Base-by-base conservation (phyloP, 2,797 vertebrate genomes). In the Mionectes olivaceus region DNA sequence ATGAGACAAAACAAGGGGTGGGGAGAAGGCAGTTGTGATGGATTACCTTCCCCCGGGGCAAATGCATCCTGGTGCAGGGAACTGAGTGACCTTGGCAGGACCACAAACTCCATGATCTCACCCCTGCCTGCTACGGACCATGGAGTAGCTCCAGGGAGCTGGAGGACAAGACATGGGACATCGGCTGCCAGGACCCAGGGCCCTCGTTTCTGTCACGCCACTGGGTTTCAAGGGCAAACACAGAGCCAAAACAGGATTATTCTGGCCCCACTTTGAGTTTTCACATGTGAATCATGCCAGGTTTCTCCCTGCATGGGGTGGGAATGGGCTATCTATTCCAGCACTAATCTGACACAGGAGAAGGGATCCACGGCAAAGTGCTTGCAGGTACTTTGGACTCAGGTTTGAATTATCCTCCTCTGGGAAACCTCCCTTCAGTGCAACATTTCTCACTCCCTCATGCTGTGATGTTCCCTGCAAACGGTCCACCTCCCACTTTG, bases 61-160 rank as follows among this genome's bases (percentile, higher is more conserved):
- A 73, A 55, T 3, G 12, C 41, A 70, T 60, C 81, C 86, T 56
- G 52, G 4, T 56, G 24, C 22, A 43, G 78, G 49, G 77, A 77
- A n/a, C 44, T 1, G 37, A 28, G 14, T 7, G 46, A 71, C 64
- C 79, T 83, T 71, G 75, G 76, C 73, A 85, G 37, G 33, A 60
- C 22, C 55, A 41, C 41, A 52, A n/a, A 64, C 25, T 19, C 47
- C 21, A 3, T 19, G 64, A 83, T 64, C 68, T 91, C 78, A 79
- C 11, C 0, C 0, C 11, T 15, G 1, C 22, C 46, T 6, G 11
- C 39, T 14, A 16, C 0, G 0, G 56, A 28, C 16, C 19, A 4
- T 1, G 13, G 35, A 75, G 73, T 83, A 90, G 52, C 22, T 80
- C 70, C 52, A 33, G 30, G 43, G 33, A 81, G 49, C 14, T 4